Evolutionary conservation across 2,797 vertebrate species (phyloP), one percentile per base, ranked within the genome.

Genomic region (Rhinella marina): DNA sequence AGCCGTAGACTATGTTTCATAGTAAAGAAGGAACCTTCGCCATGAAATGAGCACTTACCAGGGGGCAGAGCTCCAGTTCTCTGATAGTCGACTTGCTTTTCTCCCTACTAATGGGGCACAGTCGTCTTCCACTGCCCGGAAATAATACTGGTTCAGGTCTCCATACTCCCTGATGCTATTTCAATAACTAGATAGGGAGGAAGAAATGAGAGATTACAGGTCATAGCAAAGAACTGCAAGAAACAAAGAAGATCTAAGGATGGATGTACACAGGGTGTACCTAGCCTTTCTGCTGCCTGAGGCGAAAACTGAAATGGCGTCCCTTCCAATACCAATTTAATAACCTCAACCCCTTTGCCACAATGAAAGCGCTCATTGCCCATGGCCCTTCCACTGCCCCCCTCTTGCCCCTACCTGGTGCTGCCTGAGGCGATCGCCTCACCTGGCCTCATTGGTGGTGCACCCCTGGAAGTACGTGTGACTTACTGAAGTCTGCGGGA

Each of bases 401-500:
- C 41, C 41, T 41, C 7, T 41, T 41, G 41, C 41, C 32, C 32
- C 32, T 32, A 32, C 32, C 32, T 32, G 32, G 32, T 32, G 32
- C 32, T 32, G n/a, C n/a, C n/a, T n/a, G n/a, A n/a, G n/a, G n/a
- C n/a, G n/a, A n/a, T n/a, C n/a, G 2, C 32, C 41, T 41, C 41
- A 41, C 41, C 41, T 41, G 41, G 41, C 5, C 41, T 41, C 41
- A 41, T 41, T 41, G 41, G 41, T 41, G 41, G 4, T 41, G 41
- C 41, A 41, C 41, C 41, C 41, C 41, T 41, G 41, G 41, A 41
- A 5, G 41, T 41, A 50, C 25, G 27, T 12, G 56, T 1, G 62
- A 97, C 97, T 96, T 93, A 99, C 98, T 99, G 94, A 99, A 99
- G 93, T 99, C 98, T 0, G 98, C 98, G 0, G 98, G 98, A 90